Evolutionary conservation across 2,113 vertebrate genomes (phyloP), one percentile per base, ranked within the genome.

Genomic region (Python bivittatus): DNA sequence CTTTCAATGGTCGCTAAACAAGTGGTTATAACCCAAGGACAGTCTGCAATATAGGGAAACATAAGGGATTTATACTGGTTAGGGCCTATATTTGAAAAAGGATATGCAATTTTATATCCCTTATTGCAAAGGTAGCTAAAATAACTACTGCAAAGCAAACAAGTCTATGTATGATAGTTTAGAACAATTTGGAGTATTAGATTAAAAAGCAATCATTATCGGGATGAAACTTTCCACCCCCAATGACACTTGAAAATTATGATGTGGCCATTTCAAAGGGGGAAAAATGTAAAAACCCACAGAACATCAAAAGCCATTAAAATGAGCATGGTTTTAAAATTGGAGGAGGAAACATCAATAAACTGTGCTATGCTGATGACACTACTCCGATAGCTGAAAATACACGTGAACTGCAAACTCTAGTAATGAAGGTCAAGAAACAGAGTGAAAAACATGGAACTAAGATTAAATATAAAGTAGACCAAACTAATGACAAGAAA

Each of bases 61-160:
- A 93, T 94, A 93, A 96, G 92, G 94, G 95, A 96, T 97, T 96
- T 96, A 94, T 92, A 94, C 92, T 94, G 95, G 96, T 96, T 95
- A 96, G 92, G 89, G 95, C 95, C 95, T 94, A 95, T 94, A 95
- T 89, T 96, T 91, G 83, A 92, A 94, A 93, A 92, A 96, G 94
- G 94, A 97, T 96, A 96, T 96, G 94, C 96, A 95, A 94, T 96
- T 96, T 95, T 93, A 96, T 95, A 60, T 89, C 89, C 92, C 93
- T 97, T 96, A 96, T 95, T 96, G 93, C 92, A 92, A 88, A 90
- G 90, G 94, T 94, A 94, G 90, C 79, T 96, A 95, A 95, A 95
- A 93, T 91, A 96, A 95, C 93, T 57, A 95, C 13, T 89, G 90
- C 94, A 85, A 89, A 92, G 20, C 17, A 79, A 79, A 79, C 33